Evolutionary conservation across 2,888 invertebrate species (phyloP).

Genomic region (Tetanocera ferruginea): DNA sequence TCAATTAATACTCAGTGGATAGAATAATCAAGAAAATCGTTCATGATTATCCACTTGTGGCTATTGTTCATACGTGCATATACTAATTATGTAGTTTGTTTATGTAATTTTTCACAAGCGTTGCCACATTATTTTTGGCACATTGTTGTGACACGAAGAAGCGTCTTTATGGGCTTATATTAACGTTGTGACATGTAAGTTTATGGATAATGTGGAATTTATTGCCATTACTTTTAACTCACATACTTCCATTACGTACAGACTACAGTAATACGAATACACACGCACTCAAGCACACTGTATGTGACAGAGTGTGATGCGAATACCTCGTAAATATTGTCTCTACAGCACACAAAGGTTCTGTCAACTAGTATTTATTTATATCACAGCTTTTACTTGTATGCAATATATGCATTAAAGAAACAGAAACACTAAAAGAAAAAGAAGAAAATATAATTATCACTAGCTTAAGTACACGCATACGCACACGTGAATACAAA

Average conservation of each 20-base stretch:
- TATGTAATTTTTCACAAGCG: no score
- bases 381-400: background rate
- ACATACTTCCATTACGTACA: background rate
- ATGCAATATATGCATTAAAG: no score
- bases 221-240: constrained; percentile 23
- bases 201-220: constrained; percentile 18
- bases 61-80: background rate
- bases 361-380: constrained; percentile 25
- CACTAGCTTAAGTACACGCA: constrained; percentile 12
- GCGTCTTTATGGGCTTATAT: background rate
- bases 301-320: background rate
- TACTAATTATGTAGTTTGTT: background rate
- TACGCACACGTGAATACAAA: no score
- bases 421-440: no score
- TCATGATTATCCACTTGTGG: background rate
- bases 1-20: background rate
- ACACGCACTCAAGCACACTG: background rate
- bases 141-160: background rate
- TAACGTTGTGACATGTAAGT: constrained; percentile 16
- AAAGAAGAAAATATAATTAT: constrained; percentile 28
- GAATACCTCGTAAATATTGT: constrained; percentile 3
- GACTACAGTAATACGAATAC: background rate
- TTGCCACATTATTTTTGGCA: background rate
- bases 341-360: constrained; percentile 2
- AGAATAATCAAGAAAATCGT: background rate